phyloP scores from a whole-genome alignment of 23 tunicate species.

The Botrylloides violaceus region DNA sequence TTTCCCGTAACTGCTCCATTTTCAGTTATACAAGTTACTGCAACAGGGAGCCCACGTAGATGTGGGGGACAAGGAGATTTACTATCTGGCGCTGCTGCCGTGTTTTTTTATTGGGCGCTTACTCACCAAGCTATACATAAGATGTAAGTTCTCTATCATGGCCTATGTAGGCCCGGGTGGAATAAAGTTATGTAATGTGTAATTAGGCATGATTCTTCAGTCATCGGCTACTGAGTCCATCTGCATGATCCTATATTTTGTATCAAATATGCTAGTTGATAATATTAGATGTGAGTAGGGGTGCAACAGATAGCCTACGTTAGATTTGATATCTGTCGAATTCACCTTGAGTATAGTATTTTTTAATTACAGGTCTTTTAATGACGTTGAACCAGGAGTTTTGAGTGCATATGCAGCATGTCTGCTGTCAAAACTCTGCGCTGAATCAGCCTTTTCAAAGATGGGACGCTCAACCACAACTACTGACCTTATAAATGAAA shows the following conservation, averaged over 20 bases:
- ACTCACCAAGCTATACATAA: not conserved
- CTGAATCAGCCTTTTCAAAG: slow-evolving; percentile 42
- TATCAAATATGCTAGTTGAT: too few species aligned
- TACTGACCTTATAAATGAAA: slow-evolving; percentile 64
- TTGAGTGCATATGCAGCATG: slow-evolving; percentile 59
- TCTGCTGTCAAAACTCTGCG: slow-evolving; percentile 57
- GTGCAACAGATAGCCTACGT: too few species aligned
- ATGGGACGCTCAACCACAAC: slow-evolving; percentile 61
- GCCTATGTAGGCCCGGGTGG: too few species aligned
- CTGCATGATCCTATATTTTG: too few species aligned
- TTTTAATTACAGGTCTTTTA: not conserved
- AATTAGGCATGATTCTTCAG: too few species aligned
- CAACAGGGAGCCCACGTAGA: slow-evolving; percentile 69
- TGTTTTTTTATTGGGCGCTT: slow-evolving; percentile 65
- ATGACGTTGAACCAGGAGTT: slow-evolving; percentile 27
- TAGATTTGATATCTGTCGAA: too few species aligned
- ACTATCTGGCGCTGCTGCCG: slow-evolving; percentile 69
- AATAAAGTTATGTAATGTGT: too few species aligned
- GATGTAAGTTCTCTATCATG: not conserved
- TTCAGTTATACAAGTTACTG: slow-evolving; percentile 37
- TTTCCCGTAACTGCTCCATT: not conserved
- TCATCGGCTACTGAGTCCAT: too few species aligned
- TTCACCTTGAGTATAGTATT: too few species aligned
- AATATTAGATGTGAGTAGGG: too few species aligned
- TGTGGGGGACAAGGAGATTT: slow-evolving; percentile 99